Conservation (phyloP, 1,140 invertebrate species). For the Akabosia matsudoensis region DNA sequence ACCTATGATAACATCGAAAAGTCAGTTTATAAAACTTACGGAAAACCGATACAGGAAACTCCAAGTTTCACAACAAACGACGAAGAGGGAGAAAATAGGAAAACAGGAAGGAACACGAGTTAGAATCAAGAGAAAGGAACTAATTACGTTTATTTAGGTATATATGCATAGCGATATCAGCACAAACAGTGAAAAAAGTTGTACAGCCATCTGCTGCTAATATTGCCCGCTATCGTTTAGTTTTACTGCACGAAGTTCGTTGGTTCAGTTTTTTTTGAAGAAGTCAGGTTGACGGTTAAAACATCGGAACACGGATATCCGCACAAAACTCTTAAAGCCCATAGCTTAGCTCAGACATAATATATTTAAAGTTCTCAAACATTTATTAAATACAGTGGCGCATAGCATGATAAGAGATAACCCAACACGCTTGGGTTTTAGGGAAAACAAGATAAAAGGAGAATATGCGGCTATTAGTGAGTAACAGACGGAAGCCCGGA, state of each 20-base stretch:
- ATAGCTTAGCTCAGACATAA: neutral
- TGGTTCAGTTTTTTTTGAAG: neutral
- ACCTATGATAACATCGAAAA: neutral
- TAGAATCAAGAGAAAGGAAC: neutral
- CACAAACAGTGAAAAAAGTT: neutral
- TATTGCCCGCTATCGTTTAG: neutral
- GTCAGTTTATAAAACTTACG: neutral
- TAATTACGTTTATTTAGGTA: slow-evolving; percentile 1
- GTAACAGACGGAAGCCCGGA: neutral
- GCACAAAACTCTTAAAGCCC: neutral
- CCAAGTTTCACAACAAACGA: neutral
- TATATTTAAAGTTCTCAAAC: no score
- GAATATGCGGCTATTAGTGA: neutral
- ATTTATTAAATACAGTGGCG: no score
- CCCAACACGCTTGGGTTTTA: neutral
- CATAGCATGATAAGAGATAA: no score
- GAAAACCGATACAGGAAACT: neutral
- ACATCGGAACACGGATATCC: slow-evolving; percentile 22
- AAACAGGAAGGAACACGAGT: slow-evolving; percentile 11
- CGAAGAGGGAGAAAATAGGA: neutral
- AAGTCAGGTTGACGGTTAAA: slow-evolving; percentile 15
- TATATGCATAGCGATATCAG: neutral
- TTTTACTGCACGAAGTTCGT: neutral
- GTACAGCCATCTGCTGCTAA: slow-evolving; percentile 2
- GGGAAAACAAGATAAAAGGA: neutral